Evolutionary conservation across 2,888 invertebrate species (phyloP).

Genomic region (Chymomyza amoena): DNA sequence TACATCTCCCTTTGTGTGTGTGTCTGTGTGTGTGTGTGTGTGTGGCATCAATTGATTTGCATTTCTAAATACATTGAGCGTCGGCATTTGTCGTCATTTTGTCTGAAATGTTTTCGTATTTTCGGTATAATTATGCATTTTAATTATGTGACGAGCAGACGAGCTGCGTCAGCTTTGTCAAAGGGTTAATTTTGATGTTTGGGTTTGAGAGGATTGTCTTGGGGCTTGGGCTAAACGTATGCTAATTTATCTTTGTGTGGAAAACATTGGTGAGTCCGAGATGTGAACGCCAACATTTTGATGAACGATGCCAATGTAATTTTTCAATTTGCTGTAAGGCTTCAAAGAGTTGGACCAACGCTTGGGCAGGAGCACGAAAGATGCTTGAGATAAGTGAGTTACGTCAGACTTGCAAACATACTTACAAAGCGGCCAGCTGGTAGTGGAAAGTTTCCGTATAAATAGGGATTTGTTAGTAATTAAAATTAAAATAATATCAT

Average conservation of each 20-base stretch:
- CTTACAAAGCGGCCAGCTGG: background rate
- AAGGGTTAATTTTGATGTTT: slow-evolving; percentile 63
- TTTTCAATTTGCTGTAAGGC: background rate
- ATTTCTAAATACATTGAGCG: slow-evolving; percentile 66
- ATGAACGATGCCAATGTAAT: background rate
- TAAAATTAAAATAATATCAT: background rate
- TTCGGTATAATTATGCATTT: slow-evolving; percentile 77
- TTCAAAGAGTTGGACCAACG: background rate
- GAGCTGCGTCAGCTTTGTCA: background rate
- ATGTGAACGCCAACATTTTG: background rate
- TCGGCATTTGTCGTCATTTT: slow-evolving; percentile 72
- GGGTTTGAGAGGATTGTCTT: slow-evolving; percentile 1
- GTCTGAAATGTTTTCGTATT: slow-evolving; percentile 68
- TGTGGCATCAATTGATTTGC: slow-evolving; percentile 68
- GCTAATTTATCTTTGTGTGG: slow-evolving; percentile 68
- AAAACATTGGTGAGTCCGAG: slow-evolving; percentile 18
- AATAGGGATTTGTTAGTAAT: background rate
- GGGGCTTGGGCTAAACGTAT: slow-evolving; percentile 57
- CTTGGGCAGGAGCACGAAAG: background rate
- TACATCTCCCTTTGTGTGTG: background rate
- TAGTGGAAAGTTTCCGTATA: background rate
- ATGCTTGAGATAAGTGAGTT: background rate
- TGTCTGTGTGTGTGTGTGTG: background rate
- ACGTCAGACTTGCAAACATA: background rate
- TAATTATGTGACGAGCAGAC: slow-evolving; percentile 66